These are phyloP conservation scores for Sparidentex hasta DNA, from an alignment of 2,797 vertebrate species.

Conservation along the genomic window DNA sequence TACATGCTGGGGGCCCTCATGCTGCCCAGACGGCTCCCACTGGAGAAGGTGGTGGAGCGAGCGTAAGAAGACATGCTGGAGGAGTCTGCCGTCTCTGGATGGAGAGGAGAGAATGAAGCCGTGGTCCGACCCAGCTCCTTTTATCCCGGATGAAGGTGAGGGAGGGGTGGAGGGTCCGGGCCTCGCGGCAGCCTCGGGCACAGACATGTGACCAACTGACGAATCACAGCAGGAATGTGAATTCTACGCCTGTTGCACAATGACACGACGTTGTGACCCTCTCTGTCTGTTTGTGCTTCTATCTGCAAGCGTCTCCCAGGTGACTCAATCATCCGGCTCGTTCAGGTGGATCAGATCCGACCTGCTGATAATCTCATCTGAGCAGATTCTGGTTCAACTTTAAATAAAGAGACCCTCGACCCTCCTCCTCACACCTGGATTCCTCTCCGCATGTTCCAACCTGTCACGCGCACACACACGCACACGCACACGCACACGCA, in stretches of 20 bases:
- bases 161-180: conserved; percentile 27
- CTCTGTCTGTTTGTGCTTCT: not conserved
- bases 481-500: too few species aligned
- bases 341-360: not conserved
- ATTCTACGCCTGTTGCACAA: not conserved
- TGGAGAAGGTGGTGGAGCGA: conserved; percentile 2
- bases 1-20: conserved; percentile 79
- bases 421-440: conserved; percentile 2
- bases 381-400: too few species aligned
- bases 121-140: conserved; percentile 3
- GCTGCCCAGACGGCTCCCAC: not conserved
- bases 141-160: conserved; percentile 44
- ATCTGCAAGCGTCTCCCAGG: not conserved
- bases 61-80: conserved; percentile 41
- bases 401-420: not conserved
- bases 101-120: conserved; percentile 40
- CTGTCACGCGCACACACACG: not conserved
- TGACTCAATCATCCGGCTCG: not conserved
- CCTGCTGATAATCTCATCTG: not conserved
- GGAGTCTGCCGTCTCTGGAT: conserved; percentile 39
- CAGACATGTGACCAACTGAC: conserved; percentile 1
- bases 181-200: not conserved
- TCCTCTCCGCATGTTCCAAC: conserved; percentile 36
- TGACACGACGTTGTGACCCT: not conserved
- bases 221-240: conserved; percentile 30